These are phyloP conservation scores for Oreochromis niloticus DNA, from an alignment of 2,113 vertebrate genomes.

Conservation along the genomic window DNA sequence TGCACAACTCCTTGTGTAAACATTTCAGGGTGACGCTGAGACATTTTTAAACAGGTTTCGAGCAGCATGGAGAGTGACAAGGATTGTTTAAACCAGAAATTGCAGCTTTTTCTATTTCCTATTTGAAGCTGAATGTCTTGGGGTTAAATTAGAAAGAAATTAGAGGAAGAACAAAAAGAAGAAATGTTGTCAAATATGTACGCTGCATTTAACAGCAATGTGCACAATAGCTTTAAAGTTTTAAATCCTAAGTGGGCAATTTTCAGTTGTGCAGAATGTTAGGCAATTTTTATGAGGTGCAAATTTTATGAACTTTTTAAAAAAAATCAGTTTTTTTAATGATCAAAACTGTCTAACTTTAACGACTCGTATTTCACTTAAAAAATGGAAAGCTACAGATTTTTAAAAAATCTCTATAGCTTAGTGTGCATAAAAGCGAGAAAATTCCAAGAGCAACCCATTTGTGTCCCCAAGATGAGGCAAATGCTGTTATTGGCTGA, in stretches of 20 bases:
- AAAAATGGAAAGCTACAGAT: background rate
- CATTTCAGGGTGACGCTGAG: constrained; percentile 36
- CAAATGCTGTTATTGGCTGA: constrained; percentile 53
- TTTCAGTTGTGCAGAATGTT: background rate
- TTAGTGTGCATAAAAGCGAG: background rate
- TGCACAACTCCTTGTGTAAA: constrained; percentile 54
- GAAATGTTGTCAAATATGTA: background rate
- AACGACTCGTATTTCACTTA: background rate
- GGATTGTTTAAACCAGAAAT: constrained; percentile 51
- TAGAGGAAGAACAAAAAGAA: background rate
- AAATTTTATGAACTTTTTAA: too few relatives aligned
- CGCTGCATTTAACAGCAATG: background rate
- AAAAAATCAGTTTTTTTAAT: background rate
- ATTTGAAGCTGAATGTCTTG: background rate
- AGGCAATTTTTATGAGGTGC: background rate
- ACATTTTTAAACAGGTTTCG: constrained; percentile 61
- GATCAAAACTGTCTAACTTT: background rate
- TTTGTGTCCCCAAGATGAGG: constrained; percentile 24
- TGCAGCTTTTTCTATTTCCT: constrained; percentile 5
- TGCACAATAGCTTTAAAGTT: background rate
- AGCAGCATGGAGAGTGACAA: constrained; percentile 43
- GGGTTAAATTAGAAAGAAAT: background rate
- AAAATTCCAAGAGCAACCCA: background rate
- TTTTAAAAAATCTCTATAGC: background rate
- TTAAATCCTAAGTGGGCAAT: background rate